Conservation (phyloP, 1,140 invertebrate genomes). For the Goniozus legneri region DNA sequence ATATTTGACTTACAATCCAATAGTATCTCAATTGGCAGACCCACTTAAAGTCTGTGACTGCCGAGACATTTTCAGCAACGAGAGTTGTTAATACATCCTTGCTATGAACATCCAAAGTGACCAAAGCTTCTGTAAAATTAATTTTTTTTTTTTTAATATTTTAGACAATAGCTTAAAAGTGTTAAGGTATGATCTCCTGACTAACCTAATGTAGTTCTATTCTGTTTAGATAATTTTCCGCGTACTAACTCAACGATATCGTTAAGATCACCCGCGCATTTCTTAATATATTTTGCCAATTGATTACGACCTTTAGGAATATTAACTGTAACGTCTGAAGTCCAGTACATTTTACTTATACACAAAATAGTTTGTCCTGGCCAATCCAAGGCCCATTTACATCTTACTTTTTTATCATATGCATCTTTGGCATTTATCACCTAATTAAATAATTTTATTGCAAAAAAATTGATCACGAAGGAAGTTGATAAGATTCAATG, state of each 20-base stretch:
- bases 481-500: not conserved
- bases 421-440: conserved; percentile 59
- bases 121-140: conserved; percentile 66
- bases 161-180: conserved; percentile 3
- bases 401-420: conserved; percentile 64
- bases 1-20: conserved; percentile 71
- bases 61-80: conserved; percentile 64
- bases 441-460: conserved; percentile 29
- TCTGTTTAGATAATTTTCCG: conserved; percentile 81
- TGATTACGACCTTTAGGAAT: conserved; percentile 58
- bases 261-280: conserved; percentile 70
- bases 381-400: conserved; percentile 84
- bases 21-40: conserved; percentile 90
- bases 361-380: conserved; percentile 86
- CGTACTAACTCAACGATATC: conserved; percentile 85
- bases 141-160: not conserved
- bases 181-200: conserved; percentile 13
- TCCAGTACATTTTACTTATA: conserved; percentile 87
- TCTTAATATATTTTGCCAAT: conserved; percentile 57
- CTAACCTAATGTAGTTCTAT: conserved; percentile 83
- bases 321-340: conserved; percentile 74
- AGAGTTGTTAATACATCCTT: conserved; percentile 78
- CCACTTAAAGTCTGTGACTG: conserved; percentile 87
- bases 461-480: no score
- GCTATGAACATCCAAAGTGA: conserved; percentile 91